A percentile compares a stretch with the other conserved stretches of the same genome.
Conservation (phyloP, 2,888 invertebrate species). For the Tenthredo amoena region DNA sequence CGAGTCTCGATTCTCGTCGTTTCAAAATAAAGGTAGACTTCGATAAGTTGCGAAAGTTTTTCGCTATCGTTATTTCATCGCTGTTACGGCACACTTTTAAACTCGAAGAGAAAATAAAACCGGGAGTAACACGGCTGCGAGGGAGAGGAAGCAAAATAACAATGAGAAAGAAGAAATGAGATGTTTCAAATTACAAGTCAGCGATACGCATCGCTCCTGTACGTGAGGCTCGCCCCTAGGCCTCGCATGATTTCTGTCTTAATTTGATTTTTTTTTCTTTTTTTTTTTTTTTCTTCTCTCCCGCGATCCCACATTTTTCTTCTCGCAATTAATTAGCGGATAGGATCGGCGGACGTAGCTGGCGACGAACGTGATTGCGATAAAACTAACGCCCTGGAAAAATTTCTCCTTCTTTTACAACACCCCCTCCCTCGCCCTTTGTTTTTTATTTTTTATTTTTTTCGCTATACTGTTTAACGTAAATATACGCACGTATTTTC, state of each 20-base stretch:
- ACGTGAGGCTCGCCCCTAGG: conserved; percentile 23
- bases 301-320: conserved; percentile 27
- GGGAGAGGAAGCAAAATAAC: conserved; percentile 1
- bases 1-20: not conserved
- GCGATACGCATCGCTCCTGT: conserved; percentile 41
- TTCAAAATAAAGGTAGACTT: not conserved
- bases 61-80: not conserved
- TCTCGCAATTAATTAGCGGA: conserved; percentile 68
- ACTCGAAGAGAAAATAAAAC: not conserved
- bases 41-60: not conserved
- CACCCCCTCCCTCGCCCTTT: not conserved
- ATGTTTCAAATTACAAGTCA: conserved; percentile 30
- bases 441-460: not conserved
- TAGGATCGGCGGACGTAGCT: conserved; percentile 55
- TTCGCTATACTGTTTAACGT: not conserved
- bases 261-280: conserved; percentile 56
- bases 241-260: conserved; percentile 58
- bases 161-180: conserved; percentile 32
- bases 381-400: conserved; percentile 71
- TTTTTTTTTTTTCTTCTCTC: conserved; percentile 53
- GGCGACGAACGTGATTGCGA: conserved; percentile 63
- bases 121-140: not conserved
- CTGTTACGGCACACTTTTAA: not conserved
- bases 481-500: not conserved
- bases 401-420: conserved; percentile 61